Conservation (phyloP, 2,113 vertebrate species). For the Notechis scutatus region DNA sequence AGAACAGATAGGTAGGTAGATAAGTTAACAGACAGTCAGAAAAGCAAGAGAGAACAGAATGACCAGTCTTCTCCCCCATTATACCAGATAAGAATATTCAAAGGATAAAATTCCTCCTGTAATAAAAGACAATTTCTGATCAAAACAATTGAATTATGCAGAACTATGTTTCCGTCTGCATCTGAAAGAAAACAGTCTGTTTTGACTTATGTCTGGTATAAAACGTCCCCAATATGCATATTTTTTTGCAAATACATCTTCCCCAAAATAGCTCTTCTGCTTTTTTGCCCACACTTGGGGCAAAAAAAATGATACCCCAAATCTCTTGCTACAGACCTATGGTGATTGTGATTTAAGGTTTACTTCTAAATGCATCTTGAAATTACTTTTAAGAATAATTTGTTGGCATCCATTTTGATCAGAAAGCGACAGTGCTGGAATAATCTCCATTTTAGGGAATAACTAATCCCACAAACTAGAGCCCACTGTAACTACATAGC, state of each 20-base stretch:
- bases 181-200: not conserved
- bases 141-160: not conserved
- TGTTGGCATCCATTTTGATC: not conserved
- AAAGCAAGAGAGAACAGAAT: not conserved
- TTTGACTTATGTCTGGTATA: not conserved
- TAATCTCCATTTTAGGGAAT: not conserved
- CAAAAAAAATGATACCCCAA: not conserved
- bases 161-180: not conserved
- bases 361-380: not conserved
- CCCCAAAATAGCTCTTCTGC: not conserved
- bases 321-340: not conserved
- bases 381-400: not conserved
- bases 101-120: not conserved
- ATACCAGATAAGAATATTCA: not conserved
- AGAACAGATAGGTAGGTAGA: not conserved
- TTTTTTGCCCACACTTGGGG: not conserved
- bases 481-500: too few species aligned
- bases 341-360: not conserved
- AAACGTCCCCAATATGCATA: conserved; percentile 21
- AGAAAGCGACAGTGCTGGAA: not conserved
- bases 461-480: not conserved
- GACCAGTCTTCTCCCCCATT: not conserved
- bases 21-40: not conserved
- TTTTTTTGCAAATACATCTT: conserved; percentile 13
- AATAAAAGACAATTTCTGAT: not conserved